Evolutionary conservation across 2,888 invertebrate genomes (phyloP).

Genomic region (Kryphioiulus occultus): DNA sequence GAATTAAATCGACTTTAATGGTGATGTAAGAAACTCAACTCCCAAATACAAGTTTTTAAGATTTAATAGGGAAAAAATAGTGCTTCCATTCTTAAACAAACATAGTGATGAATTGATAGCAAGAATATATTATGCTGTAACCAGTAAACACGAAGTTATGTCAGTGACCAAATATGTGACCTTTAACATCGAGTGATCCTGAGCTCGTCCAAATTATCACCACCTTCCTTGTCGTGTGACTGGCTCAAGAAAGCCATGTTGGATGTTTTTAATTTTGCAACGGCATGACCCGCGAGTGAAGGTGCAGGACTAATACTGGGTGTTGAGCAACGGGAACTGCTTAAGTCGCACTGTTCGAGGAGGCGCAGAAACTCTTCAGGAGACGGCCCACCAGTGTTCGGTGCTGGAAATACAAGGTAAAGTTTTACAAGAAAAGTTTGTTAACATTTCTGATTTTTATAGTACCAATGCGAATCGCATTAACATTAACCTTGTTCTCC

Average conservation of each 20-base stretch:
- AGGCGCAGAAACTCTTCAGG: constrained; percentile 89
- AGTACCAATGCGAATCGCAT: not conserved
- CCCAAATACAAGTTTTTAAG: not conserved
- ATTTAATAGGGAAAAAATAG: not conserved
- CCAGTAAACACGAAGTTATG: not conserved
- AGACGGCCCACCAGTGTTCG: constrained; percentile 85
- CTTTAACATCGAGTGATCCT: constrained; percentile 51
- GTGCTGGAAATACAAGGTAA: constrained; percentile 62
- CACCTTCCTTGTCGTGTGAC: constrained; percentile 55
- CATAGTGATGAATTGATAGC: not conserved
- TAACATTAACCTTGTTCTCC: constrained; percentile 57
- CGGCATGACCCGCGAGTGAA: constrained; percentile 63
- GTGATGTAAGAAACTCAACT: not conserved
- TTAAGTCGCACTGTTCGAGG: constrained; percentile 92
- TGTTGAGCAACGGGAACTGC: constrained; percentile 77
- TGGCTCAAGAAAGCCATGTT: constrained; percentile 60
- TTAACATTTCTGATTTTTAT: not conserved
- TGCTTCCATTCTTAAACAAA: not conserved
- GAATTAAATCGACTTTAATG: not conserved
- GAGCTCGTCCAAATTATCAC: constrained; percentile 51
- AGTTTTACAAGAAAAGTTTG: not conserved
- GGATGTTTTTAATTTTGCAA: constrained; percentile 63
- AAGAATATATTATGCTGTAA: not conserved
- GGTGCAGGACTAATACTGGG: constrained; percentile 82
- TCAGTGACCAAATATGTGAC: not conserved